A percentile compares a stretch with the other conserved stretches of the same genome.
These are phyloP conservation scores for Mycalesis mineus DNA, from an alignment of 2,888 invertebrate genomes.

Conservation along the genomic window DNA sequence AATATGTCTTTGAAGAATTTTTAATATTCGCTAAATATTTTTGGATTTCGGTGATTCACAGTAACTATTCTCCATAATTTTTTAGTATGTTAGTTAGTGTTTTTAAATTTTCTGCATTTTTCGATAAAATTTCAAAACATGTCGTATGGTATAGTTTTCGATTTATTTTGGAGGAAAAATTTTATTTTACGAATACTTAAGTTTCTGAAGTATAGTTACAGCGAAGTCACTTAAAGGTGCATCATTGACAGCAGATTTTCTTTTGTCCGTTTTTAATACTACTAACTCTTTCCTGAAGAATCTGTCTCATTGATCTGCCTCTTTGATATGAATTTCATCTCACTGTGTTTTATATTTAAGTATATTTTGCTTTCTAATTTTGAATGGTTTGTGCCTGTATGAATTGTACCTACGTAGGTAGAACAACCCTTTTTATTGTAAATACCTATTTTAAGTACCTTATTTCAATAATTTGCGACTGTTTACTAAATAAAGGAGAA, in stretches of 20 bases:
- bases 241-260: constrained; percentile 38
- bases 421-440: constrained; percentile 67
- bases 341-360: constrained; percentile 42
- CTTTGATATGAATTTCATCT: constrained; percentile 36
- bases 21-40: constrained; percentile 39
- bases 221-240: constrained; percentile 12
- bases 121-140: too few relatives aligned
- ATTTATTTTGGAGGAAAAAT: too few relatives aligned
- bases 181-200: too few relatives aligned
- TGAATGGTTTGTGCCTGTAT: constrained; percentile 70
- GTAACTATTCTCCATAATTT: neutral
- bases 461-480: constrained; percentile 71
- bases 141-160: too few relatives aligned
- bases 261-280: constrained; percentile 37
- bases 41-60: constrained; percentile 24
- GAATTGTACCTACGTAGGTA: constrained; percentile 76
- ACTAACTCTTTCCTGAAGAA: constrained; percentile 34
- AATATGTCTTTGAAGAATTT: constrained; percentile 44
- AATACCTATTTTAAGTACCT: constrained; percentile 72
- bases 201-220: neutral
- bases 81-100: too few relatives aligned
- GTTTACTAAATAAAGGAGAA: constrained; percentile 69
- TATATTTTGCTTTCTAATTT: constrained; percentile 62
- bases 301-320: constrained; percentile 29
- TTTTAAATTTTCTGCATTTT: too few relatives aligned